Evolutionary conservation across 2,113 vertebrate genomes (phyloP), one percentile per base, ranked within the genome.

Genomic region (Gymnobelideus leadbeateri): DNA sequence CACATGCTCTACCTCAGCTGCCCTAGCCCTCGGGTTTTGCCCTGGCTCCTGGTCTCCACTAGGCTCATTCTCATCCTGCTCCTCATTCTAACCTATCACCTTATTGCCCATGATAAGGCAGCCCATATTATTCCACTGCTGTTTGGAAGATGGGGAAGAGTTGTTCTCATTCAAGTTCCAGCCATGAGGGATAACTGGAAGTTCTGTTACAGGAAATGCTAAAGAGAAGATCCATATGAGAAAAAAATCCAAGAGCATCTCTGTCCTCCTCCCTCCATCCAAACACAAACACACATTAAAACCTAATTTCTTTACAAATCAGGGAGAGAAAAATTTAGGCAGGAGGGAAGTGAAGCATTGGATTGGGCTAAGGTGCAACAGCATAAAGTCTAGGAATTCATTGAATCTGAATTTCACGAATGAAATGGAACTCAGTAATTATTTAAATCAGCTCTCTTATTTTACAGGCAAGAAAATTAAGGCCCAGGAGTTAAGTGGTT

Each of bases 101-200:
- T 99, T 99, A 0, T 99, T 99, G 99, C 99, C 99, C 0, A 99
- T 99, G 57, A 99, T 99, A 97, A 99, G 98, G 97, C 99, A 99
- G 98, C 99, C 99, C 97, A 99, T 98, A 10, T 99, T 99, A 98
- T 99, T 99, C 99, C 99, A 99, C 52, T 99, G 99, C 89, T 99
- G 99, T 84, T 99, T 98, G 92, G 98, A 97, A 91, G 96, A 97
- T 10, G 98, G 96, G 19, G 95, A 98, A 89, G 19, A 95, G 25
- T 98, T 52, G 93, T 98, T n/a, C 97, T 99, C 28, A 61, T 99
- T 49, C 93, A 98, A 97, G 98, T 98, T 98, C 99, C 99, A 57
- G 97, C 99, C 51, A 92, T 98, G 89, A 97, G 99, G 98, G 97
- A 98, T 2, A 84, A 1, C n/a, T 84, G n/a, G 68, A 84, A 84